Evolutionary conservation across 2,888 invertebrate species (phyloP), one percentile per base, ranked within the genome.

Genomic region (Pteria penguin): DNA sequence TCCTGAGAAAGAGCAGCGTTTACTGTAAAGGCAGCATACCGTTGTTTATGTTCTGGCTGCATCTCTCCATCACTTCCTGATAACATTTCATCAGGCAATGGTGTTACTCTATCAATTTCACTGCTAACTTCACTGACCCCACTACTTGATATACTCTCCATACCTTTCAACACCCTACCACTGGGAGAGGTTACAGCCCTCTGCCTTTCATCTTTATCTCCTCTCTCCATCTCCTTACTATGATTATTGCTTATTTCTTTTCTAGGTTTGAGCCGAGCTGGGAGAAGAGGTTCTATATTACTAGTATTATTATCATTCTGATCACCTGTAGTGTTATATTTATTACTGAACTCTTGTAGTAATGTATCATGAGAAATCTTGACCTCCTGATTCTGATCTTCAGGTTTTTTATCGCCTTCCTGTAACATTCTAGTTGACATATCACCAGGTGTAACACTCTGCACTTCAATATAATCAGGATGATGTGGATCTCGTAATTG

Each of bases 191-290:
- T 68, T 27, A 78, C 63, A 73, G 84, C 84, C 60, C 75, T 72
- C 54, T 79, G 67, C 36, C 72, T 78, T 2, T 73, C 71, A 18
- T 75, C 75, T 32, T 78, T 74, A n/a, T 92, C 92, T 8, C 95
- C 95, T 90, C 95, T 93, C 91, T 95, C 95, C 84, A 95, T 95
- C 58, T 95, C 94, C 89, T 95, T 95, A 70, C 94, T 93, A 87
- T 95, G 95, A 87, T 93, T 93, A 91, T 94, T 94, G 78, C 93
- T 93, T 85, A 94, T 94, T 91, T 95, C 95, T 92, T 95, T 95
- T 81, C 94, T 93, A 81, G 94, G 94, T 80, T 94, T 93, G 84
- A 94, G 90, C 82, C 94, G 93, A 69, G 94, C 94, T 63, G 94
- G 94, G 85, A 94, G 92, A 72, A 94, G 90, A 18, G 94, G 94